A percentile compares a stretch with the other conserved stretches of the same genome.
phyloP scores from a whole-genome alignment of 53 echinoderm and acorn worm species.

The Holothuria leucospilota region DNA sequence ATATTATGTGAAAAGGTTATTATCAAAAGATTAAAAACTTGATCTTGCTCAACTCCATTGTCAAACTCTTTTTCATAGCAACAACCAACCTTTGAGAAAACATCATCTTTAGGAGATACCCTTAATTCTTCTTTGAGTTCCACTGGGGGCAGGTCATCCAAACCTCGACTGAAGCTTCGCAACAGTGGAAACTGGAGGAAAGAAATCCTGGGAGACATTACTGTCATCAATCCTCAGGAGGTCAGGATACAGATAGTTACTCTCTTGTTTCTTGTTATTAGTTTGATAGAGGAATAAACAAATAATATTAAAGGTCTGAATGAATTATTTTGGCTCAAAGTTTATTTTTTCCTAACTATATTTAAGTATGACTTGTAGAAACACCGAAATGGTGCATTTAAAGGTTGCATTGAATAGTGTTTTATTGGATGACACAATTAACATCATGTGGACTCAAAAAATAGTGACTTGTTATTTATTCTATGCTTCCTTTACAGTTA shows the following conservation, averaged over 20 bases:
- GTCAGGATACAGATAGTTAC: constrained; percentile 39
- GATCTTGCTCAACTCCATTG: no score
- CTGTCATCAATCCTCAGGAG: constrained; percentile 99
- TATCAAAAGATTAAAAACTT: no score
- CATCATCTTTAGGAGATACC: constrained; percentile 16
- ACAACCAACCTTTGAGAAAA: constrained; percentile 1
- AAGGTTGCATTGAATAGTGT: no score
- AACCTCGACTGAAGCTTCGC: constrained; percentile 78
- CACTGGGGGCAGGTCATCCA: constrained; percentile 41
- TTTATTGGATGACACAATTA: no score
- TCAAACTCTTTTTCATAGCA: not conserved
- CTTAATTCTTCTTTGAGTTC: constrained; percentile 3
- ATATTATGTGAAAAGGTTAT: no score
- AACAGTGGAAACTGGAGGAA: constrained; percentile 93
- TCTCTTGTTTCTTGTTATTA: not conserved
- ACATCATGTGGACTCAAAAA: no score
- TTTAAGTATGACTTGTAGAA: no score
- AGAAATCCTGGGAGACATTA: constrained; percentile 97
- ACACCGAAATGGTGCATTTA: no score
- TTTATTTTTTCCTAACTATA: no score
- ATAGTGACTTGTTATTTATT: no score
- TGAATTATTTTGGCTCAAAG: no score
- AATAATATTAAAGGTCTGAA: not conserved
- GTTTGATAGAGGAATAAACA: not conserved
- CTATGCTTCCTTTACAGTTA: constrained; percentile 59